A percentile compares a stretch with the other conserved stretches of the same genome.
Conservation (phyloP, 2,113 vertebrate genomes). For the Halcyon malimbica region DNA sequence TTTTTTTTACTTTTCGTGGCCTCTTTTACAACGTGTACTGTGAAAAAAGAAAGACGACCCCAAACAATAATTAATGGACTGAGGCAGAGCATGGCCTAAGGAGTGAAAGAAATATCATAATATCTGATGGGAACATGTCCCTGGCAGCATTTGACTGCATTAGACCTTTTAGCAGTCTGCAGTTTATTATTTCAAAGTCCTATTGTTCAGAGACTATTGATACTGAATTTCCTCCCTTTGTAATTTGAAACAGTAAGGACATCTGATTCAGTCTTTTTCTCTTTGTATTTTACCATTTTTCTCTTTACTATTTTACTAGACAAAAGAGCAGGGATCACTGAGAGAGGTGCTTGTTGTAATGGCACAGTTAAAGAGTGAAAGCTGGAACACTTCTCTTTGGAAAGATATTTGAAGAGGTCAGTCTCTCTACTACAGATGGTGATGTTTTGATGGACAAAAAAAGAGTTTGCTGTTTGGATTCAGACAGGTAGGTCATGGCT, state of each 20-base stretch:
- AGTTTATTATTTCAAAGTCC: constrained; percentile 14
- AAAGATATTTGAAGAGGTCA: constrained; percentile 30
- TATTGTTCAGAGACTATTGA: neutral
- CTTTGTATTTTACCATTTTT: neutral
- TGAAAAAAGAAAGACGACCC: neutral
- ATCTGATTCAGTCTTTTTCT: neutral
- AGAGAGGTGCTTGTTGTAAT: neutral
- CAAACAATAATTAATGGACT: neutral
- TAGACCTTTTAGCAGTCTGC: neutral
- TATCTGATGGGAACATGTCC: neutral
- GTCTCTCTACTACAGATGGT: neutral
- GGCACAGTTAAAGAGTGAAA: constrained; percentile 26
- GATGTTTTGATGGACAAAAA: constrained; percentile 19
- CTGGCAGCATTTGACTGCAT: neutral
- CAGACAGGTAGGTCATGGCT: constrained; percentile 24
- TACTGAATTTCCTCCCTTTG: neutral
- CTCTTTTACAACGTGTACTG: neutral
- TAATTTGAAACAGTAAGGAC: constrained; percentile 15
- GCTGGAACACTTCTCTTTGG: constrained; percentile 5
- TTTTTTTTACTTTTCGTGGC: neutral
- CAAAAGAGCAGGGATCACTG: constrained; percentile 20
- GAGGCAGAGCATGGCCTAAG: neutral
- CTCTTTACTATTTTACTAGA: neutral
- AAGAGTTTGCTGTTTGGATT: constrained; percentile 17
- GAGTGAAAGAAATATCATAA: neutral